Base-by-base conservation (phyloP, 2,888 invertebrate species). In the Miltochrista miniata region DNA sequence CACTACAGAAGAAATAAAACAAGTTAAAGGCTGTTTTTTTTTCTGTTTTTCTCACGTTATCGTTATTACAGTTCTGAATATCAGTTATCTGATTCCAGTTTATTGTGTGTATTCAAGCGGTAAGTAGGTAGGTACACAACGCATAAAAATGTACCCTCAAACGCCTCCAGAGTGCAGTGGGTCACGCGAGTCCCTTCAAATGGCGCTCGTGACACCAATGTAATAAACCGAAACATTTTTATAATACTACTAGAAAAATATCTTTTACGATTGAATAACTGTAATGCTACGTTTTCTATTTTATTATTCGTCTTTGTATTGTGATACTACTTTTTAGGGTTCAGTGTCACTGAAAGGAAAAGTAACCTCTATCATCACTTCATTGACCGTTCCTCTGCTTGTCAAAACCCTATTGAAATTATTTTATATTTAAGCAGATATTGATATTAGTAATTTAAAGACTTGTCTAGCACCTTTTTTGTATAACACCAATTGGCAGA, bases 191-290 rank as follows among this genome's bases (percentile, higher is more conserved):
- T 44, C 59, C 70, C 65, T 57, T 47, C 44, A 15, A 54, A 53
- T 51, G 47, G 50, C 39, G 31, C 51, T 56, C 59, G 62, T 54
- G 66, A 64, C 62, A 64, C 57, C 34, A 54, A 70, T n/a, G n/a
- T 63, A 54, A 58, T 55, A 59, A 60, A 64, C 68, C 59, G 67
- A 65, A 59, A 61, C 51, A 60, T 59, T 57, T 52, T 52, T 57
- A 50, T 62, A 62, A 59, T 51, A 31, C 18, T 31, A 53, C 45
- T 48, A 61, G 58, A 61, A 70, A 61, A 66, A 68, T 68, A 54
- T 68, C 59, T 72, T 75, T 70, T 71, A 74, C 65, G 75, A 68
- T 63, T 67, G 53, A 56, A 54, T 76, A 74, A 75, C 74, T 72
- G 76, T 76, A 59, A 57, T 69, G 53, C 51, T 56, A 51, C 53